Percentiles rank a stretch among this genome's conserved stretches.
phyloP scores from a whole-genome alignment of 2,113 vertebrate species.

The Megaceryle torquata region DNA sequence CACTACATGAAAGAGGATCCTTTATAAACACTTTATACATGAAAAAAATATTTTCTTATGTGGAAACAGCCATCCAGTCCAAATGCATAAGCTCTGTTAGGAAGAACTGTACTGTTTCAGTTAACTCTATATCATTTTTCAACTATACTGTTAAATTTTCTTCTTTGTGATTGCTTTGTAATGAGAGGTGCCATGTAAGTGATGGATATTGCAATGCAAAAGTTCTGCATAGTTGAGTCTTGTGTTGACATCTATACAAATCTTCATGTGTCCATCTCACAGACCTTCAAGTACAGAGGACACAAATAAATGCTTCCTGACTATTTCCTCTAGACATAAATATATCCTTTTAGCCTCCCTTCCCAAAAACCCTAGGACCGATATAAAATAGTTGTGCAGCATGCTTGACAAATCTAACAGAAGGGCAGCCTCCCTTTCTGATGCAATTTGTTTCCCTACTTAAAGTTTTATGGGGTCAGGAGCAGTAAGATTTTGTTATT shows the following conservation, averaged over 20 bases:
- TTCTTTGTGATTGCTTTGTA: constrained; percentile 2
- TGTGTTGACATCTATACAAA: constrained; percentile 4
- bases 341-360: background rate
- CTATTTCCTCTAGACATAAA: background rate
- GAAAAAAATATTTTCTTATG: background rate
- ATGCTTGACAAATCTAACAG: background rate
- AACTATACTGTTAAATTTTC: constrained; percentile 24
- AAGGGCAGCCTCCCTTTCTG: constrained; percentile 21
- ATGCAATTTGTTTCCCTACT: constrained; percentile 41
- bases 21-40: background rate
- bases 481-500: constrained; percentile 38
- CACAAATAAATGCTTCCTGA: background rate
- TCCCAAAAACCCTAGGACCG: background rate
- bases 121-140: constrained; percentile 8
- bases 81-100: background rate
- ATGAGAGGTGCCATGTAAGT: constrained; percentile 14
- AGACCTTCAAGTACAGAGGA: constrained; percentile 7
- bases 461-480: constrained; percentile 46
- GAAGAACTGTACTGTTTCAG: background rate
- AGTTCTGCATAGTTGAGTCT: constrained; percentile 26
- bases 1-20: background rate
- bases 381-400: background rate
- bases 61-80: background rate
- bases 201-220: constrained; percentile 1
- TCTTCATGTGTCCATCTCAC: constrained; percentile 10